A percentile compares a stretch with the other conserved stretches of the same genome.
Evolutionary conservation across 1,140 invertebrate species (phyloP).

Genomic region (Ostrea denselamellosa): DNA sequence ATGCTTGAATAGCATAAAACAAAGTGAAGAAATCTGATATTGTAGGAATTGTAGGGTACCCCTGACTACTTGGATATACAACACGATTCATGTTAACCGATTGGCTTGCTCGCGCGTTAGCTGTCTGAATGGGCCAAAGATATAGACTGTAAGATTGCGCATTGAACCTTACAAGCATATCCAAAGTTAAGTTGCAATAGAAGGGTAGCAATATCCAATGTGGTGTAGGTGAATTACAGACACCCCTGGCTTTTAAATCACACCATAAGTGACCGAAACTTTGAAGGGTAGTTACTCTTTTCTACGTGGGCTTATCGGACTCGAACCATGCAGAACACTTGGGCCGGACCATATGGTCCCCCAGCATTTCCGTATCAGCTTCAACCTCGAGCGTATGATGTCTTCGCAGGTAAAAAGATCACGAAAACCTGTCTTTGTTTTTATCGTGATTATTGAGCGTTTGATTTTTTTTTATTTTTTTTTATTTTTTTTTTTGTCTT

Average conservation of each 20-base stretch:
- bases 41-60: constrained; percentile 38
- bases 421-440: neutral
- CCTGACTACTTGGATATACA: constrained; percentile 37
- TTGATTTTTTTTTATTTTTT: too few species aligned
- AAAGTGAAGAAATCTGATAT: constrained; percentile 23
- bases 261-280: constrained; percentile 38
- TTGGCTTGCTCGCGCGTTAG: constrained; percentile 48
- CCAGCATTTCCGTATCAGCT: constrained; percentile 54
- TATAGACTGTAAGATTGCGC: constrained; percentile 53
- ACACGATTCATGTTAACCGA: constrained; percentile 35
- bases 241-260: constrained; percentile 55
- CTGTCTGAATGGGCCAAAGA: constrained; percentile 48
- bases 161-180: constrained; percentile 55
- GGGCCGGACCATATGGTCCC: constrained; percentile 57
- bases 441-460: neutral
- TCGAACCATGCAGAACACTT: constrained; percentile 59
- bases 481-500: too few species aligned
- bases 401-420: constrained; percentile 55
- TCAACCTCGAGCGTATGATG: constrained; percentile 56
- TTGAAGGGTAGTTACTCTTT: neutral
- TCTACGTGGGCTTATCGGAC: constrained; percentile 42
- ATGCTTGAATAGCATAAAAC: constrained; percentile 34
- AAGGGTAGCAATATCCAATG: constrained; percentile 51
- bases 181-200: constrained; percentile 54
- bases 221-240: constrained; percentile 41